These are phyloP conservation scores for Tiliacea aurago DNA, from an alignment of 2,888 invertebrate species.

Conservation along the genomic window DNA sequence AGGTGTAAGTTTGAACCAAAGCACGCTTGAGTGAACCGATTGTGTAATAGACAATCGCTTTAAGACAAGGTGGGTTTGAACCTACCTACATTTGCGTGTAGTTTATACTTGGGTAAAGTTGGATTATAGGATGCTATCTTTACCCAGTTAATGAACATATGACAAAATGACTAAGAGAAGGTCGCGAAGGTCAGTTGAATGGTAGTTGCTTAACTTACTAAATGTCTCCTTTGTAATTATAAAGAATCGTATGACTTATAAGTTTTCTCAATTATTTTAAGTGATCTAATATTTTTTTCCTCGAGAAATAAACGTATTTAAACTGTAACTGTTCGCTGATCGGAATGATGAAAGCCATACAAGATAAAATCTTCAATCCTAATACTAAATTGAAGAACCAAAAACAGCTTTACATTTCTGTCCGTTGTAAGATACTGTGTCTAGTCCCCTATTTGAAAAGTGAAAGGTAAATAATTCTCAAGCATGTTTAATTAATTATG, in stretches of 20 bases:
- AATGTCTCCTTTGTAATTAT: background rate
- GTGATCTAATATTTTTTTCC: background rate
- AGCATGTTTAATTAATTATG: background rate
- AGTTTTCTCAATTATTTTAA: background rate
- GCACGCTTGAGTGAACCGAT: constrained; percentile 50
- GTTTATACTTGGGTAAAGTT: constrained; percentile 14
- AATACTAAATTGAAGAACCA: background rate
- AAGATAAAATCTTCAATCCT: background rate
- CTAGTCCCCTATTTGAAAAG: background rate
- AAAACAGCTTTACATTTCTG: background rate
- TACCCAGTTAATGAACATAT: too few species aligned
- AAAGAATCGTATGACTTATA: background rate
- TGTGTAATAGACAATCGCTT: constrained; percentile 44
- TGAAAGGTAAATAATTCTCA: background rate
- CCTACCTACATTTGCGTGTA: constrained; percentile 1
- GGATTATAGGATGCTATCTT: too few species aligned
- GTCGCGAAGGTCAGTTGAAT: background rate
- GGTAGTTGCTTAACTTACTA: background rate
- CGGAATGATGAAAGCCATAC: too few species aligned
- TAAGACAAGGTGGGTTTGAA: constrained; percentile 6
- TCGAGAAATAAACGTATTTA: background rate
- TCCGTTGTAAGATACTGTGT: background rate
- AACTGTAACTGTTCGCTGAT: background rate
- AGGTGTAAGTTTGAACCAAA: constrained; percentile 5
- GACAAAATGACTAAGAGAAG: background rate